These are phyloP conservation scores for Lepilemur septentrionalis DNA, from an alignment of 2,797 vertebrate genomes.

Conservation along the genomic window DNA sequence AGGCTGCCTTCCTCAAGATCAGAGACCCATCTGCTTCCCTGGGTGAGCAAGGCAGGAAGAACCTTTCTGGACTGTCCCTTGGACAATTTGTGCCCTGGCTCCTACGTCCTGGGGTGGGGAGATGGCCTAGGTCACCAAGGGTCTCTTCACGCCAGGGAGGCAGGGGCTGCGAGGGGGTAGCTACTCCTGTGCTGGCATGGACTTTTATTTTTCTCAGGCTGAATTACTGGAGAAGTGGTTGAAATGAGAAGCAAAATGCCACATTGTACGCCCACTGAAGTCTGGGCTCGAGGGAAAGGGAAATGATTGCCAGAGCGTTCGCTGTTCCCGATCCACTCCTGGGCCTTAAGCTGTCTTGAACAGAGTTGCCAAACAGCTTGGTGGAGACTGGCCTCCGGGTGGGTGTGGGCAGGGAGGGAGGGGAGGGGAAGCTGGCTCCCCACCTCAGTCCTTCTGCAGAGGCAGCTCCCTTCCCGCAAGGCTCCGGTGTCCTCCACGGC, in stretches of 20 bases:
- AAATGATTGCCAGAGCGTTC: conserved; percentile 62
- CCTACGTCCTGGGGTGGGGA: background rate
- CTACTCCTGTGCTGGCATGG: background rate
- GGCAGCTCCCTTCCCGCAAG: conserved; percentile 15
- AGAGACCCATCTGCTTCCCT: conserved; percentile 55
- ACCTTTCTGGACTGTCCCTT: background rate
- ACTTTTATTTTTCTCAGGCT: conserved; percentile 47
- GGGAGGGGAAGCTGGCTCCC: conserved; percentile 16
- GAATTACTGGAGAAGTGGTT: conserved; percentile 56
- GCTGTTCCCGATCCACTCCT: conserved; percentile 71
- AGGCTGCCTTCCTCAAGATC: background rate
- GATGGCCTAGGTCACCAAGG: background rate
- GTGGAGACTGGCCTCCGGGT: conserved; percentile 72
- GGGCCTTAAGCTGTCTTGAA: conserved; percentile 73
- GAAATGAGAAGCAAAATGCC: conserved; percentile 75
- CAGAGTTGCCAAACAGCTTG: conserved; percentile 75
- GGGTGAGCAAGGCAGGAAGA: background rate
- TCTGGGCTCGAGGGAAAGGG: conserved; percentile 73
- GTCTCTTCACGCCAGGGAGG: background rate
- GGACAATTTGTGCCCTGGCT: background rate
- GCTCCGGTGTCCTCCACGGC: background rate
- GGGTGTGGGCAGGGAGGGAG: conserved; percentile 55
- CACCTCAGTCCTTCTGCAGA: conserved; percentile 35
- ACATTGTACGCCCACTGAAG: conserved; percentile 79
- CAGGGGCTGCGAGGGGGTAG: background rate